Percentiles rank a stretch among this genome's conserved stretches.
Evolutionary conservation across 2,113 vertebrate species (phyloP).

Genomic region (Lagopus leucura): DNA sequence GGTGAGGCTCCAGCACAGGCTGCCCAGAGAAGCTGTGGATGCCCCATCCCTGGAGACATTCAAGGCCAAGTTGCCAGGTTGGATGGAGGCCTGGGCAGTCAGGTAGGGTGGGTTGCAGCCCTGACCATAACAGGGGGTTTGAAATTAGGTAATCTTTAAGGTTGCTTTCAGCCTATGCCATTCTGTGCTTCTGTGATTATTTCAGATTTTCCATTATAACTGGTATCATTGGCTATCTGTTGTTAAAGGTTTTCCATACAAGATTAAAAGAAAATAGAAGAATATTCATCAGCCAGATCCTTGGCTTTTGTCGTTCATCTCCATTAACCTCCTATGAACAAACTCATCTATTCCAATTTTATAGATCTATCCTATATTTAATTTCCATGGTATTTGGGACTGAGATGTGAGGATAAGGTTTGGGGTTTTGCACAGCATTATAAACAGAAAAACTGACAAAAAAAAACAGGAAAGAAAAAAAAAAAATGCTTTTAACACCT

Average conservation of each 20-base stretch:
- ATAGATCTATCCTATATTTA: neutral
- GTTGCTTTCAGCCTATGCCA: neutral
- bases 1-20: neutral
- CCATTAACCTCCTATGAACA: neutral
- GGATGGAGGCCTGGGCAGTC: neutral
- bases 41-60: neutral
- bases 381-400: neutral
- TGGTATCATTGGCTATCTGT: neutral
- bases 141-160: neutral
- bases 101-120: neutral
- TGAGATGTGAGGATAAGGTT: neutral
- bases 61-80: neutral
- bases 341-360: neutral
- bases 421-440: neutral
- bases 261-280: neutral
- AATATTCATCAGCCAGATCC: neutral
- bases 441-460: neutral
- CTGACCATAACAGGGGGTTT: neutral
- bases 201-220: neutral
- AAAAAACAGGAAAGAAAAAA: neutral
- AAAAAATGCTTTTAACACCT: neutral
- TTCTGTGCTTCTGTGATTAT: neutral
- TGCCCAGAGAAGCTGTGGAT: neutral
- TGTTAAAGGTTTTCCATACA: neutral
- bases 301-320: neutral